phyloP scores from a whole-genome alignment of 2,113 vertebrate genomes.

The Vulpes ferrilata region DNA sequence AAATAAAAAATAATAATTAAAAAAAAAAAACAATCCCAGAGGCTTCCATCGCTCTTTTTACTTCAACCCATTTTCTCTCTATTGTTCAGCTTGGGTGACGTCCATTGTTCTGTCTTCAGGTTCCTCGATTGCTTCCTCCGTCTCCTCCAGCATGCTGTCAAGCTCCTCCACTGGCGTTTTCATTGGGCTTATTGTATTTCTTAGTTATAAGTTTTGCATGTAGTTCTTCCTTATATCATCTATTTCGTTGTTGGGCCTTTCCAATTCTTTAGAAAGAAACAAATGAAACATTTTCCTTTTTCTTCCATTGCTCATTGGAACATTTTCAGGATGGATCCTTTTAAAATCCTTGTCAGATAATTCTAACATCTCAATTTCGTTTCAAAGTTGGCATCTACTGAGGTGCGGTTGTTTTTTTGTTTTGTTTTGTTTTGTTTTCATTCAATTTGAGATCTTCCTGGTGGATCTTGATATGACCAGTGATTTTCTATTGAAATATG shows the following conservation, averaged over 20 bases:
- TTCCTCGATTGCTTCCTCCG: not conserved
- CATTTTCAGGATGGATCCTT: not conserved
- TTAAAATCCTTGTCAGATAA: not conserved
- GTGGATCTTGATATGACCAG: not conserved
- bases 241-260: not conserved
- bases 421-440: no score
- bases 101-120: not conserved
- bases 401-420: not conserved
- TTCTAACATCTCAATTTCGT: not conserved
- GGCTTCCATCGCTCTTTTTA: not conserved
- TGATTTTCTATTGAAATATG: not conserved
- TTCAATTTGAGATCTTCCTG: not conserved
- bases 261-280: not conserved
- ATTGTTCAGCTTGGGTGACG: not conserved
- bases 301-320: not conserved
- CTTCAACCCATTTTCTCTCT: not conserved
- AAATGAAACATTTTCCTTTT: not conserved
- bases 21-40: not conserved
- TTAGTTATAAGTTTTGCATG: not conserved
- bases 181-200: not conserved
- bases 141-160: not conserved
- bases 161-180: not conserved
- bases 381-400: not conserved
- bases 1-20: no score
- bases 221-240: not conserved